A percentile compares a stretch with the other conserved stretches of the same genome.
These are phyloP conservation scores for Rhogogaster chlorosoma DNA, from an alignment of 2,888 invertebrate genomes.

Conservation along the genomic window DNA sequence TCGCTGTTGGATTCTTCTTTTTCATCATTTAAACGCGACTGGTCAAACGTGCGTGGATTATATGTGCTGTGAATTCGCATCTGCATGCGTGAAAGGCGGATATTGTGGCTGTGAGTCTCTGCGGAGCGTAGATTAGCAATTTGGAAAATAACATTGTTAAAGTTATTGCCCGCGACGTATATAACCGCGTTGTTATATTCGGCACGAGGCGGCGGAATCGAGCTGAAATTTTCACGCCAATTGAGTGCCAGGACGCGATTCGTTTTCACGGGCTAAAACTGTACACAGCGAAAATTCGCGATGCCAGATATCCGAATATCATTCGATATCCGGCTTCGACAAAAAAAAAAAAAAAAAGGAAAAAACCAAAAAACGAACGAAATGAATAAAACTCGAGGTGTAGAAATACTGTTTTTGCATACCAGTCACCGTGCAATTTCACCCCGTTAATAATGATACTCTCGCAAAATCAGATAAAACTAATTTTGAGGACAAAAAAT, in stretches of 20 bases:
- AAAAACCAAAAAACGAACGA: neutral
- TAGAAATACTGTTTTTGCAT: neutral
- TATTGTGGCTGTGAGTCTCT: neutral
- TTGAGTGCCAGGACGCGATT: constrained; percentile 1
- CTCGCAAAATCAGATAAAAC: neutral
- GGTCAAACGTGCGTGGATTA: neutral
- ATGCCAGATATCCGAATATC: neutral
- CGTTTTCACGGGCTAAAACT: neutral
- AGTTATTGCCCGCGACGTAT: neutral
- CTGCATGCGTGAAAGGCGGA: neutral
- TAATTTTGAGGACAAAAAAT: neutral
- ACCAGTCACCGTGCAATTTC: neutral
- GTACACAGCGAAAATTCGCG: neutral
- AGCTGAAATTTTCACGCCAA: neutral
- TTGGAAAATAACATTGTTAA: neutral
- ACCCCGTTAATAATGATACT: neutral
- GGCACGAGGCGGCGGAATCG: neutral
- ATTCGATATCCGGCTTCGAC: neutral
- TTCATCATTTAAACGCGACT: neutral
- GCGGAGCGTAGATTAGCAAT: neutral
- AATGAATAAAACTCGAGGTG: neutral
- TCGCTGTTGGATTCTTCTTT: neutral
- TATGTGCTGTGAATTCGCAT: neutral
- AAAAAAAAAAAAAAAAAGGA: neutral
- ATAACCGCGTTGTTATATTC: neutral